These are phyloP conservation scores for Channa striata DNA, from an alignment of 2,797 vertebrate species.

Conservation along the genomic window DNA sequence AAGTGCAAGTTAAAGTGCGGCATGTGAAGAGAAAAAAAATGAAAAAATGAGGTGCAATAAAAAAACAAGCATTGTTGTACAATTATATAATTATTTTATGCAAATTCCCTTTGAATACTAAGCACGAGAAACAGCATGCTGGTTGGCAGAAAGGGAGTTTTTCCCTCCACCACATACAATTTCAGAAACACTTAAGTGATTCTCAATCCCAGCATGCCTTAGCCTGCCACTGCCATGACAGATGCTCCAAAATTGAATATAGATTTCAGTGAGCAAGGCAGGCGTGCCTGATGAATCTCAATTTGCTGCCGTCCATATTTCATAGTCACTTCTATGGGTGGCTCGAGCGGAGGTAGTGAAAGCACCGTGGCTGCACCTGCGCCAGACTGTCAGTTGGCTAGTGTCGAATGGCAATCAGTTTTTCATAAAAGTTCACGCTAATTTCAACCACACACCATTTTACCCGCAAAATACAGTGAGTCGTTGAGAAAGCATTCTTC, in stretches of 20 bases:
- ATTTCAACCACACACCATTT: slow-evolving; percentile 52
- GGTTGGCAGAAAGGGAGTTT: slow-evolving; percentile 42
- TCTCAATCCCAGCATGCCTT: slow-evolving; percentile 76
- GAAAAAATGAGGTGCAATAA: slow-evolving; percentile 1
- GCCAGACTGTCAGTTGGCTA: slow-evolving; percentile 68
- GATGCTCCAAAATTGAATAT: slow-evolving; percentile 85
- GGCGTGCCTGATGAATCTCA: slow-evolving; percentile 84
- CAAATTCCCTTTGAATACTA: slow-evolving; percentile 22
- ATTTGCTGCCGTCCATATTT: slow-evolving; percentile 83
- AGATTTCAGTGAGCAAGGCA: slow-evolving; percentile 84
- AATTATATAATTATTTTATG: slow-evolving; percentile 4
- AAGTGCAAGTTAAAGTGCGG: background rate
- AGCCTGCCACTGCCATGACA: slow-evolving; percentile 78
- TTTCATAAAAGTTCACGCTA: slow-evolving; percentile 64
- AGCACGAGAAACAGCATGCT: slow-evolving; percentile 4
- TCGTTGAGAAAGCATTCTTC: slow-evolving; percentile 21
- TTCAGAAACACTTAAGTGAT: slow-evolving; percentile 78
- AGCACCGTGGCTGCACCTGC: slow-evolving; percentile 55
- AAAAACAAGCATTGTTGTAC: slow-evolving; percentile 7
- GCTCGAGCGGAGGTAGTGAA: slow-evolving; percentile 58
- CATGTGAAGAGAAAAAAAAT: slow-evolving; percentile 7
- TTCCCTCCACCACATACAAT: slow-evolving; percentile 67
- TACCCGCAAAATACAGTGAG: slow-evolving; percentile 38
- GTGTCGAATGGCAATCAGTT: slow-evolving; percentile 64
- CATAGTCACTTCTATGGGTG: slow-evolving; percentile 69